Percentiles rank a stretch among this genome's conserved stretches.
These are phyloP conservation scores for Cacatua alba DNA, from an alignment of 2,113 vertebrate genomes.

Conservation along the genomic window DNA sequence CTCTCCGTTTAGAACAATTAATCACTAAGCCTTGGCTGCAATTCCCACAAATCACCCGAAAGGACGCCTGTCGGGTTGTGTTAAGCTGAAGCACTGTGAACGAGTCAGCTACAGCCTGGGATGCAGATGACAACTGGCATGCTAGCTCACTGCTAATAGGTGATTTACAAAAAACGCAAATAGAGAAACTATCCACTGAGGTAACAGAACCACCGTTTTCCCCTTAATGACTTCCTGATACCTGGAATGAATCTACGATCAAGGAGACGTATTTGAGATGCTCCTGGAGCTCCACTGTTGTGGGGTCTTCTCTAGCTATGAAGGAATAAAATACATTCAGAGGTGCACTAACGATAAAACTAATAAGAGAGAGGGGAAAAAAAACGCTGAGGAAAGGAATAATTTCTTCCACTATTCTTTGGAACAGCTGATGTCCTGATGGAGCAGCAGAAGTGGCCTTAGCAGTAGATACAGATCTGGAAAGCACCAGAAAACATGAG, in stretches of 20 bases:
- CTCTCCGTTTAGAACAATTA: neutral
- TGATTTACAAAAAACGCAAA: neutral
- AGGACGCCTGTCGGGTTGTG: neutral
- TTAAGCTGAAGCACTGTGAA: neutral
- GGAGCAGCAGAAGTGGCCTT: neutral
- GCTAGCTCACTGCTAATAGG: neutral
- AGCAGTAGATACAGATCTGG: neutral
- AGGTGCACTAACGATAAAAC: rapidly evolving
- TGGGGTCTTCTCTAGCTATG: neutral
- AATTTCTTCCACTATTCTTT: neutral
- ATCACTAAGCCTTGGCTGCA: neutral
- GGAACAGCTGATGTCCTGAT: neutral
- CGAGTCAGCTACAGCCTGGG: neutral
- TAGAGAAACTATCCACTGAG: neutral
- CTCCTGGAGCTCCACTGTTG: neutral
- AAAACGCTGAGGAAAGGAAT: neutral
- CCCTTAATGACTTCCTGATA: neutral
- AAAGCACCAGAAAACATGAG: neutral
- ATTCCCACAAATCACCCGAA: neutral
- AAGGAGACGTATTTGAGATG: neutral
- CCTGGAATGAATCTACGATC: neutral
- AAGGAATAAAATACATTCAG: neutral
- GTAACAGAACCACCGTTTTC: neutral
- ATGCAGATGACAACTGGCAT: neutral
- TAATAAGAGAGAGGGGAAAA: neutral